Percentiles rank a stretch among this genome's conserved stretches.
Evolutionary conservation across 2,113 vertebrate genomes (phyloP).

Genomic region (Gymnocephalus cernua): DNA sequence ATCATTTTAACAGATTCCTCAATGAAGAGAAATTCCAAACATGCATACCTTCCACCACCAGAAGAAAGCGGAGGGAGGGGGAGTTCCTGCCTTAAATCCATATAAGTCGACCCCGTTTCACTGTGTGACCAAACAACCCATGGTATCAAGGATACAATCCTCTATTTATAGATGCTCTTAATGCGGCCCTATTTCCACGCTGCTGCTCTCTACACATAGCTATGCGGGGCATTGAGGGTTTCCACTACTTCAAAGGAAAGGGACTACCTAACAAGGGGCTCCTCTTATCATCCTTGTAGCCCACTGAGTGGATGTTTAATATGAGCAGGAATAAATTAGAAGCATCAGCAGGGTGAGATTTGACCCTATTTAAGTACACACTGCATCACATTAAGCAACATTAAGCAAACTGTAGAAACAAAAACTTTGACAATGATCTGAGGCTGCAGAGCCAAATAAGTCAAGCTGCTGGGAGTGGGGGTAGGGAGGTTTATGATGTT

Average conservation of each 20-base stretch:
- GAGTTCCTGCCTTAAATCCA: conserved; percentile 83
- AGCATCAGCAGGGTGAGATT: conserved; percentile 24
- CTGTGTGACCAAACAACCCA: conserved; percentile 88
- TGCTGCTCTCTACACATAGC: conserved; percentile 87
- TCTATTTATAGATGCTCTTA: conserved; percentile 91
- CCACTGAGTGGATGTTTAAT: conserved; percentile 24
- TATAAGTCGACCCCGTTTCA: conserved; percentile 89
- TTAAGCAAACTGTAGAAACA: not conserved
- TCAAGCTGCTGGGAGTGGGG: conserved; percentile 27
- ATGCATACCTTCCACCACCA: conserved; percentile 73
- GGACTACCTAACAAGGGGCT: conserved; percentile 90
- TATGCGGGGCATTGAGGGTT: conserved; percentile 89
- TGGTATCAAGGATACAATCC: conserved; percentile 89
- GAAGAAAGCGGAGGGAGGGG: conserved; percentile 47
- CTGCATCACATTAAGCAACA: not conserved
- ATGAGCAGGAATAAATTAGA: conserved; percentile 32
- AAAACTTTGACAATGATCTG: conserved; percentile 29
- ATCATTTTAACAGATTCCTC: conserved; percentile 76
- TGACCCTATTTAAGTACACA: conserved; percentile 1
- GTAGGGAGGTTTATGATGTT: conserved; percentile 53
- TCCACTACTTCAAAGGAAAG: conserved; percentile 81
- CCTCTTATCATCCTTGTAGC: conserved; percentile 63
- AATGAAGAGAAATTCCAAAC: conserved; percentile 80
- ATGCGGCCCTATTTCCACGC: conserved; percentile 87
- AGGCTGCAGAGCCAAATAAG: conserved; percentile 21